Evolutionary conservation across 2,797 vertebrate genomes (phyloP), one percentile per base, ranked within the genome.

Genomic region (Anguilla marmorata): DNA sequence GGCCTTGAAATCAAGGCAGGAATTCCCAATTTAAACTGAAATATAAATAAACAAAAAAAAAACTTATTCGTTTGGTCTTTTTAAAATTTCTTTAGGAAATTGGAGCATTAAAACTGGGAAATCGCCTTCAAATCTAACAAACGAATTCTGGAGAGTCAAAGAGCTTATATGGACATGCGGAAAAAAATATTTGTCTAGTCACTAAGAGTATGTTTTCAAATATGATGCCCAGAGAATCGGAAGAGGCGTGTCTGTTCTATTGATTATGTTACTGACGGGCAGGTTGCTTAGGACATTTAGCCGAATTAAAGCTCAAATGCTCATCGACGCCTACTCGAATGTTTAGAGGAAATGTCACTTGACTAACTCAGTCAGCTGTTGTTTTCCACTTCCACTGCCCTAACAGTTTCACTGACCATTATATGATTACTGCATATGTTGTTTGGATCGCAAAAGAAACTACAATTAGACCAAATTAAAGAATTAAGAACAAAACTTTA

Each of bases 231-330:
- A 48, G 45, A 48, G 41, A 48, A 11, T 48, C 19, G 79, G 21
- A 45, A 50, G 5, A 82, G 21, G 79, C 21, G 45, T 45, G 21
- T 82, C n/a, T 66, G n/a, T n/a, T 60, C 16, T 60, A 60, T 24
- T 66, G 24, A 82, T n/a, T 9, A 50, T 48, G 41, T 48, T 82
- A 74, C 86, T 41, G 82, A 86, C 63, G 5, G 24, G 48, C 88
- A 86, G 84, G 69, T 89, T 89, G 74, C 63, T 74, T 87, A 27
- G 85, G n/a, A 14, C 45, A 84, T 54, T 58, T 56, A 69, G 37
- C 33, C 33, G 3, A 41, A 11, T 76, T 37, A 11, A 7, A n/a
- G 19, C 79, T 24, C 45, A 21, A 50, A n/a, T 82, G 21, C 79
- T n/a, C 45, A 82, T 82, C 41, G 37, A 82, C 45, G 45, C 79